Evolutionary conservation across 2,888 invertebrate species (phyloP).

Genomic region (Hipparchia semele): DNA sequence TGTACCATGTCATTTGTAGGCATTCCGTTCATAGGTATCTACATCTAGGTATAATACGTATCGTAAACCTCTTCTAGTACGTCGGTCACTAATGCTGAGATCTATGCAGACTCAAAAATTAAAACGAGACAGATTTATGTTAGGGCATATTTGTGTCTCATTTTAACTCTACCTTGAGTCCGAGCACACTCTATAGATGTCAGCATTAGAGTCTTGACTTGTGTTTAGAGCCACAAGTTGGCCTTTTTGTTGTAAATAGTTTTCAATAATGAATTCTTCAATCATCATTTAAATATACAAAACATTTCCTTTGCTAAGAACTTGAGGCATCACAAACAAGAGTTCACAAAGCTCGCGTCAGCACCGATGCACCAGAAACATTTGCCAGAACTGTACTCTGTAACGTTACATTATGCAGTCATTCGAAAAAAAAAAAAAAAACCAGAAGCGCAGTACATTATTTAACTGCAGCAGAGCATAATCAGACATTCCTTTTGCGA

Average conservation of each 20-base stretch:
- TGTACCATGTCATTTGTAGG: background rate
- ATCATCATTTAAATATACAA: too few relatives aligned
- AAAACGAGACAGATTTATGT: too few relatives aligned
- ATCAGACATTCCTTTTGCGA: slow-evolving; percentile 19
- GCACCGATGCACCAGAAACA: background rate
- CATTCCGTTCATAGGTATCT: background rate
- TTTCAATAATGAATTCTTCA: too few relatives aligned
- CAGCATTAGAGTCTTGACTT: too few relatives aligned
- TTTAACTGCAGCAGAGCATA: slow-evolving; percentile 4
- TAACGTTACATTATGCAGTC: slow-evolving; percentile 12
- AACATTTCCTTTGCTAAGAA: background rate
- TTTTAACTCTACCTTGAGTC: too few relatives aligned
- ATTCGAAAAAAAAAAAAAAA: background rate
- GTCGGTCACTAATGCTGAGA: too few relatives aligned
- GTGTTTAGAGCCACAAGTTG: too few relatives aligned
- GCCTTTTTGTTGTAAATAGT: too few relatives aligned
- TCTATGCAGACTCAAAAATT: too few relatives aligned
- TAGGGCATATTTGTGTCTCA: too few relatives aligned
- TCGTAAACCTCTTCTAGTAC: background rate
- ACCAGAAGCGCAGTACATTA: background rate
- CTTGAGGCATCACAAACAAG: background rate
- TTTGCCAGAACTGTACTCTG: background rate
- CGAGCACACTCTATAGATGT: too few relatives aligned
- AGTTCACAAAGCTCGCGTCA: background rate
- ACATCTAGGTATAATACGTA: too few relatives aligned